Evolutionary conservation across 2,888 invertebrate genomes (phyloP).

Genomic region (Idaea straminata): DNA sequence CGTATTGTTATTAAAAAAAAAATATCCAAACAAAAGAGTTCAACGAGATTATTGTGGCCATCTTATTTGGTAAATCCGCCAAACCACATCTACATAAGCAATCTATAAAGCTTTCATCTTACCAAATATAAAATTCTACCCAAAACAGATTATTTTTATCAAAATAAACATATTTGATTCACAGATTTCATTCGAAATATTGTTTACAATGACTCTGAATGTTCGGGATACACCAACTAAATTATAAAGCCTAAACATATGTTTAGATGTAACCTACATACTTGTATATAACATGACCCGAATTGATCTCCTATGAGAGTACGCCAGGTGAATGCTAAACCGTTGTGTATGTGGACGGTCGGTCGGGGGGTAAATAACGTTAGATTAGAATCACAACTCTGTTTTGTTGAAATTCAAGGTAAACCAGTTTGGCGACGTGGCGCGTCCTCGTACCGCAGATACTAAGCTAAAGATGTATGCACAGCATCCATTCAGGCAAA

Average conservation of each 20-base stretch:
- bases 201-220: background rate
- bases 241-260: background rate
- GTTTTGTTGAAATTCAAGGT: constrained; percentile 68
- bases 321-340: constrained; percentile 13
- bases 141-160: background rate
- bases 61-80: background rate
- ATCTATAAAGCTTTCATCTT: background rate
- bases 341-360: constrained; percentile 11
- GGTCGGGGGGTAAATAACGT: constrained; percentile 21
- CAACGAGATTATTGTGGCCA: constrained; percentile 10
- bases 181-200: background rate
- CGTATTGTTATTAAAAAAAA: constrained; percentile 3
- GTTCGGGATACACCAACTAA: background rate
- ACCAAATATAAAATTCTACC: too few species aligned
- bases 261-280: constrained; percentile 5
- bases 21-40: constrained; percentile 17
- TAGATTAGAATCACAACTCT: constrained; percentile 36
- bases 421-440: constrained; percentile 51
- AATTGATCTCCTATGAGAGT: constrained; percentile 11
- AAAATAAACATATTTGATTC: background rate
- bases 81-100: background rate
- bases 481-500: constrained; percentile 8
- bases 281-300: background rate
- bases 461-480: constrained; percentile 26
- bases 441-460: constrained; percentile 36